Percentiles rank a stretch among this genome's conserved stretches.
These are phyloP conservation scores for Chromobotia macracanthus DNA, from an alignment of 2,797 vertebrate genomes.

Conservation along the genomic window DNA sequence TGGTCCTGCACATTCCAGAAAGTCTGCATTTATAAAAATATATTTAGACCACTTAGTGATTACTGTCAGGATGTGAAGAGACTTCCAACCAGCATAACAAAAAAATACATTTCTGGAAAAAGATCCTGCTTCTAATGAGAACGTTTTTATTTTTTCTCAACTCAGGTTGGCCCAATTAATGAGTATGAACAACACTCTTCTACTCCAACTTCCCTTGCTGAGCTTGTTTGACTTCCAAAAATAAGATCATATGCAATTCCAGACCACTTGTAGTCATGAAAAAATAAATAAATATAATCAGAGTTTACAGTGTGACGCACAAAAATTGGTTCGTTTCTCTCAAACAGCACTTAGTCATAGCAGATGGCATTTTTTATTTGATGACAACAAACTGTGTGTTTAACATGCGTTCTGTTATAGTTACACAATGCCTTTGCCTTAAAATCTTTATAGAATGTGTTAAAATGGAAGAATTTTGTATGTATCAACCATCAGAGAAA, in stretches of 20 bases:
- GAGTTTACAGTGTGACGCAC: not conserved
- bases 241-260: not conserved
- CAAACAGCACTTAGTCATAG: not conserved
- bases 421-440: constrained; percentile 45
- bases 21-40: no score
- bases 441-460: constrained; percentile 31
- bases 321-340: not conserved
- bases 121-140: no score
- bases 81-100: no score
- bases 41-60: no score
- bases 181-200: not conserved
- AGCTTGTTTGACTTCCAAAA: not conserved
- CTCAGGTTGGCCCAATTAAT: not conserved
- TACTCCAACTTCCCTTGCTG: no score
- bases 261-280: no score
- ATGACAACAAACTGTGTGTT: not conserved
- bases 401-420: constrained; percentile 1
- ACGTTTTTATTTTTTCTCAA: not conserved
- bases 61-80: no score
- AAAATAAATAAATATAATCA: not conserved
- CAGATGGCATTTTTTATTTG: not conserved
- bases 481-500: constrained; percentile 51
- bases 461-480: constrained; percentile 48
- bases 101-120: no score
- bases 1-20: no score